Base-by-base conservation (phyloP, 2,113 vertebrate species). In the Dasyprocta punctata region DNA sequence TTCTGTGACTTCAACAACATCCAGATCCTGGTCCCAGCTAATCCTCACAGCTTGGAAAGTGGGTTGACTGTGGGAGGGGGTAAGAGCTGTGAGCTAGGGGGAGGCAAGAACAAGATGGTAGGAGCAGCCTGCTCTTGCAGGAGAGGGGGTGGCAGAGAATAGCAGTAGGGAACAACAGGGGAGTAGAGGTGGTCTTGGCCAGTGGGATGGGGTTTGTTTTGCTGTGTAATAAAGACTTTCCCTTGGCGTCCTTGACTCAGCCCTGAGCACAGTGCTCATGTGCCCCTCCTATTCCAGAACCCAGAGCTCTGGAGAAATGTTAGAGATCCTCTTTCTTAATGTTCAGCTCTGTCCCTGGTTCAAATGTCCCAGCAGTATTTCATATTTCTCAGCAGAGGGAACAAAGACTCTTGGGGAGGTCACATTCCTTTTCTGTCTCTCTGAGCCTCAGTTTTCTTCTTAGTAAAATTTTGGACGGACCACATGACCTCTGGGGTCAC, bases 61-160 rank as follows among this genome's bases (percentile, higher is more conserved):
- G 4, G 98, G 98, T 41, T 38, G 90, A 90, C 98, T 98, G 97
- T 11, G 6, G 82, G 63, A 65, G 73, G 47, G 14, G 63, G 36
- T 82, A 83, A 94, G 71, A 91, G 19, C 10, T 8, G 28, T 93
- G 94, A 96, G 69, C 2, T 33, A 28, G 78, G 38, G 30, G 26
- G 52, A 87, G 0, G 26, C 33, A 36, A 5, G 26, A 47, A 24
- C 3, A 20, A 1, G 2, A 47, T 1, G 38, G 36, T 5, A 28
- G 63, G 36, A 38, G 20, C 30, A 84, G 73, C 22, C 36, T 36
- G 22, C 8, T 6, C 3, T 36, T 19, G 19, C 30, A 33, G 78
- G 60, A 56, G 4, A 28, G 10, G 10, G 8, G 7, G 67, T n/a
- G 22, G 54, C 0, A 0, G 38, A 19, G 71, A 49, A 36, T 0